Evolutionary conservation across 2,797 vertebrate genomes (phyloP).

Genomic region (Rhinophrynus dorsalis): DNA sequence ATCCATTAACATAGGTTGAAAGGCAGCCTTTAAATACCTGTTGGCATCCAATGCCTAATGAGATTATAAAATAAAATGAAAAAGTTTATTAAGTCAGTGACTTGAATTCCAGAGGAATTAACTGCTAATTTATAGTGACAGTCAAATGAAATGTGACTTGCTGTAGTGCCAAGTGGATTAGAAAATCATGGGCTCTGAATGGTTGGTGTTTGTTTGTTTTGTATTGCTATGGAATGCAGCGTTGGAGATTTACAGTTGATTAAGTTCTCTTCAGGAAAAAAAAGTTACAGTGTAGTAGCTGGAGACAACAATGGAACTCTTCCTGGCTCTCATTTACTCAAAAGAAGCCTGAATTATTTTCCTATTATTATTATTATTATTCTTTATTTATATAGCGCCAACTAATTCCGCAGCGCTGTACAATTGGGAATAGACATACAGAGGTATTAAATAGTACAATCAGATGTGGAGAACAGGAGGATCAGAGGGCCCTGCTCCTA

Average conservation of each 20-base stretch:
- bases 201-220: background rate
- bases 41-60: constrained; percentile 12
- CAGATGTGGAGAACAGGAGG: no score
- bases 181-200: background rate
- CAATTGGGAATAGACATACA: no score
- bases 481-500: no score
- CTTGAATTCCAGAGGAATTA: constrained; percentile 2
- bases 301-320: no score
- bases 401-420: no score
- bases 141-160: background rate
- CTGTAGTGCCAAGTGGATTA: background rate
- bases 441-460: no score
- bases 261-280: no score
- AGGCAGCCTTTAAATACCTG: constrained; percentile 12
- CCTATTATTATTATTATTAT: no score
- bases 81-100: constrained; percentile 4
- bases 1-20: constrained; percentile 24
- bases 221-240: background rate
- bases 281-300: no score
- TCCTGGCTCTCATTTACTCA: no score
- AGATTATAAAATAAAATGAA: constrained; percentile 32
- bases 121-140: background rate
- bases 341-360: background rate
- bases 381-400: no score
- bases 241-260: background rate